Percentiles rank a stretch among this genome's conserved stretches.
phyloP scores from a whole-genome alignment of 2,797 vertebrate species.

The Poecilia picta region DNA sequence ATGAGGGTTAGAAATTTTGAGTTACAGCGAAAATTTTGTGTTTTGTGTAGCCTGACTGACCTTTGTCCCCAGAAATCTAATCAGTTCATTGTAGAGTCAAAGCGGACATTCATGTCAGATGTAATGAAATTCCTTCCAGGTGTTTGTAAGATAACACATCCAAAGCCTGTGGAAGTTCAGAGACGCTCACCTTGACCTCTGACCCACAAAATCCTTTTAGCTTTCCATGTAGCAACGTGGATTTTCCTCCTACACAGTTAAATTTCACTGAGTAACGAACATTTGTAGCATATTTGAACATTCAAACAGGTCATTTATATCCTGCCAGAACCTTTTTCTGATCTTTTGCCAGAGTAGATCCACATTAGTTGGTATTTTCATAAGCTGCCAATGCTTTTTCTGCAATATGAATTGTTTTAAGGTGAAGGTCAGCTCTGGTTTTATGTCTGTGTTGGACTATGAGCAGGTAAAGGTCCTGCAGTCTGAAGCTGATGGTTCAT shows the following conservation, averaged over 20 bases:
- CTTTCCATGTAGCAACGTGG: background rate
- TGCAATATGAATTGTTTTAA: background rate
- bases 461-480: no score
- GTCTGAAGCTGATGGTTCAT: no score
- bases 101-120: constrained; percentile 5
- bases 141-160: background rate
- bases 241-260: background rate
- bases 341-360: background rate
- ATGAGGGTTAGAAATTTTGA: background rate
- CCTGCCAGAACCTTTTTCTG: background rate
- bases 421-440: background rate
- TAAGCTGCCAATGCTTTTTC: background rate
- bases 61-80: constrained; percentile 6
- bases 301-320: background rate
- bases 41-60: background rate
- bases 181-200: background rate
- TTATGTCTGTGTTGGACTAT: background rate
- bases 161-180: background rate
- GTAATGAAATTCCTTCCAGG: constrained; percentile 7
- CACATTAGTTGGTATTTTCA: background rate
- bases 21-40: background rate
- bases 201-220: background rate
- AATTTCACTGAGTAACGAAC: background rate
- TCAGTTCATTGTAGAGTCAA: background rate
- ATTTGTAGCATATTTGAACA: background rate